Conservation (phyloP, 2,888 invertebrate genomes). For the Deroplatys truncata region DNA sequence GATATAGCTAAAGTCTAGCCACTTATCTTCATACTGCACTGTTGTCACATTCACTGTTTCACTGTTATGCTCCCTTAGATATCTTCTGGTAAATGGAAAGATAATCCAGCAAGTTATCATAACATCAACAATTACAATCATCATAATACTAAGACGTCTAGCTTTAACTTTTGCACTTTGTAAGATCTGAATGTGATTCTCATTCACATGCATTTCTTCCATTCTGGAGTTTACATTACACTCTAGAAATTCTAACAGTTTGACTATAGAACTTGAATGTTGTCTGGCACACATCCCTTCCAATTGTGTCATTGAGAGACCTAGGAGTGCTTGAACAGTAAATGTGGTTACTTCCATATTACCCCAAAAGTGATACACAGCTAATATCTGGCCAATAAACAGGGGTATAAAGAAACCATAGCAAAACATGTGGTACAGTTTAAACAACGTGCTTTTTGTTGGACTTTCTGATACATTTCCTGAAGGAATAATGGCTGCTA, state of each 20-base stretch:
- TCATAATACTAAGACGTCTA: background rate
- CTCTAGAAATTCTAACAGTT: background rate
- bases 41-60: background rate
- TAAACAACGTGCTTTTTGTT: background rate
- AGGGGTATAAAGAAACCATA: background rate
- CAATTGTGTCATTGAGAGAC: background rate
- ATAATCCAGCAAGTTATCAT: background rate
- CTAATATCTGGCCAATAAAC: background rate
- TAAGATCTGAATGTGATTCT: background rate
- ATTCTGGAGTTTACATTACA: background rate
- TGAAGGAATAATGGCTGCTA: background rate
- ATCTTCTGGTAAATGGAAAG: background rate
- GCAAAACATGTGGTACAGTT: background rate
- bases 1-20: background rate
- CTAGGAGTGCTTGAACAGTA: background rate
- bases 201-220: background rate
- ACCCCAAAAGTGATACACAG: background rate
- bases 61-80: background rate
- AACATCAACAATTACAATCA: background rate
- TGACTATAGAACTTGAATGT: background rate
- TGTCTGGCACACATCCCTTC: background rate
- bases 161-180: background rate
- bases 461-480: background rate
- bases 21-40: background rate
- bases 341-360: background rate